Evolutionary conservation across 2,797 vertebrate species (phyloP), one percentile per base, ranked within the genome.

Genomic region (Sebastes goodei): DNA sequence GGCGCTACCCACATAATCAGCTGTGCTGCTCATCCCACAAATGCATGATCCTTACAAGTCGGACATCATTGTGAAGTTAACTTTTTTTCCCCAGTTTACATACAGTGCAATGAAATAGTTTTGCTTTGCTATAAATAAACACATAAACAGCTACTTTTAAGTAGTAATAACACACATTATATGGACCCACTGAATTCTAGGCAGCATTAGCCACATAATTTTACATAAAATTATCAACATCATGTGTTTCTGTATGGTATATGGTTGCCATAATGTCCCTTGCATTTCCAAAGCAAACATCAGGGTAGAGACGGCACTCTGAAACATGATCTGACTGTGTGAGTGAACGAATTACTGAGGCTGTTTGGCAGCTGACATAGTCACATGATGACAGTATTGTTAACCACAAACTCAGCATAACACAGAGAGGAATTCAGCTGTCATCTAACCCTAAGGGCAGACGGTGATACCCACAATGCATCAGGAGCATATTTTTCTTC

Each of bases 371-470:
- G 81, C 74, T 80, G 78, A 25, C 81, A 64, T 25, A 52, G 81
- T 92, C 91, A 93, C 88, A 83, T 88, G 90, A 81, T 68, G 71
- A 56, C 6, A 61, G 75, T 77, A 84, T 90, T 93, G 93, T 91
- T 75, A 61, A 70, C 6, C 69, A 75, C 70, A 78, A 57, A 77
- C 60, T 72, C 81, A 81, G 74, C 76, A 88, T 46, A 80, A 78
- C 21, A 57, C 76, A 89, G 59, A 76, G 60, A 82, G 85, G 81
- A 92, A 88, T 90, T 80, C 83, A 83, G 77, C 65, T 32, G 21
- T 49, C 46, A 74, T 46, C 38, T 29, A 23, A 23, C 5, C 38
- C 38, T 42, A 35, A 29, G 4, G 17, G 14, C 30, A 38, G 25
- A 12, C 33, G 61, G 8, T 61, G 17, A 71, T n/a, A 29, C 46